Evolutionary conservation across 2,888 invertebrate species (phyloP).

Genomic region (Chironomus tentans): DNA sequence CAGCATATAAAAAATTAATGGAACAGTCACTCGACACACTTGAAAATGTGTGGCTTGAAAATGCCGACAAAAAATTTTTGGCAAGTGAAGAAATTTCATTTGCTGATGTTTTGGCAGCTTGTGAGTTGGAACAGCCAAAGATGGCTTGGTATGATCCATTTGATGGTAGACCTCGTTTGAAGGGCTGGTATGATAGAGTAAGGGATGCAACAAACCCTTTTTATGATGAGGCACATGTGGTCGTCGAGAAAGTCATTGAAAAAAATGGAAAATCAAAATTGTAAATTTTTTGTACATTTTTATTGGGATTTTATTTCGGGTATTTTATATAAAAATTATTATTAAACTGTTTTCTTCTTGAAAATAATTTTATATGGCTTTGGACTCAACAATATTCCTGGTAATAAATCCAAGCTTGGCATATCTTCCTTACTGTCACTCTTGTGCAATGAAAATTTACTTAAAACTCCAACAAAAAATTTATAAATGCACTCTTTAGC

Average conservation of each 20-base stretch:
- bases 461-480: conserved; percentile 51
- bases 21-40: conserved; percentile 27
- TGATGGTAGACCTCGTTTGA: conserved; percentile 50
- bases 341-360: conserved; percentile 27
- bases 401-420: conserved; percentile 42
- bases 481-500: conserved; percentile 54
- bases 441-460: conserved; percentile 45
- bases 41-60: conserved; percentile 50
- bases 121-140: conserved; percentile 72
- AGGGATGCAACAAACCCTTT: conserved; percentile 50
- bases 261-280: not conserved
- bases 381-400: conserved; percentile 50
- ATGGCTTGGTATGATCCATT: conserved; percentile 56
- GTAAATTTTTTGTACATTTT: not conserved
- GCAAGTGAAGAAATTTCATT: conserved; percentile 54
- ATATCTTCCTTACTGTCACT: conserved; percentile 34
- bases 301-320: not conserved
- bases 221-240: conserved; percentile 54
- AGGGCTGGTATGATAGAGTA: conserved; percentile 57
- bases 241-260: conserved; percentile 45
- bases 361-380: conserved; percentile 46
- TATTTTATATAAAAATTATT: not conserved
- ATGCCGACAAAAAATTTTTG: conserved; percentile 45
- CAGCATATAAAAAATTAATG: conserved; percentile 37
- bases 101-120: conserved; percentile 66